Conservation (phyloP, 2,888 invertebrate species). For the Euphydryas editha region DNA sequence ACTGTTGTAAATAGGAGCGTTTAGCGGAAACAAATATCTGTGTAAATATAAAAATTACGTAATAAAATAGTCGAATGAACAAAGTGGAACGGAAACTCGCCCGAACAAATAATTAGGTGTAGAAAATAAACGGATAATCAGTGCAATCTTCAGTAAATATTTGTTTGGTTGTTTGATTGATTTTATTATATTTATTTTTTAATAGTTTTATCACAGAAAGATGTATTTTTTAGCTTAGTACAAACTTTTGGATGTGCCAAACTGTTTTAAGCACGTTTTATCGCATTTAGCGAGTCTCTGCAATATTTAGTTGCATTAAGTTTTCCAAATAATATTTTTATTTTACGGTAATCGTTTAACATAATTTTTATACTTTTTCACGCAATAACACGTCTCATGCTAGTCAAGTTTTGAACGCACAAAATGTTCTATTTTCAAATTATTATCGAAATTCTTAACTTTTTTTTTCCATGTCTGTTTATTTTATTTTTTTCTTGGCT, state of each 20-base stretch:
- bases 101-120: conserved; percentile 77
- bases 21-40: conserved; percentile 67
- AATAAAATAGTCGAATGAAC: conserved; percentile 69
- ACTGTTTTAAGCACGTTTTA: conserved; percentile 70
- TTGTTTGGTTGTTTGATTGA: conserved; percentile 67
- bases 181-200: conserved; percentile 64
- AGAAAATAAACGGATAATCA: conserved; percentile 59
- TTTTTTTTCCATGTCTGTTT: conserved; percentile 47
- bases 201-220: conserved; percentile 71
- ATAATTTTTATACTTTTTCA: conserved; percentile 58
- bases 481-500: conserved; percentile 53
- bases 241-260: conserved; percentile 80
- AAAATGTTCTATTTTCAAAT: conserved; percentile 62
- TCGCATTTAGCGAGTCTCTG: conserved; percentile 75
- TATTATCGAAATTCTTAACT: conserved; percentile 53
- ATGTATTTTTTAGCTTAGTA: conserved; percentile 78
- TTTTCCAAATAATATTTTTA: conserved; percentile 60
- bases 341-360: conserved; percentile 51
- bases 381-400: conserved; percentile 82
- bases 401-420: conserved; percentile 81
- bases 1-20: conserved; percentile 76
- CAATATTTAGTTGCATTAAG: conserved; percentile 65
- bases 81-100: conserved; percentile 82
- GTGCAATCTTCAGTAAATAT: conserved; percentile 75
- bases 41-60: conserved; percentile 71